Evolutionary conservation across 2,113 vertebrate species (phyloP).

Genomic region (Numida meleagris): DNA sequence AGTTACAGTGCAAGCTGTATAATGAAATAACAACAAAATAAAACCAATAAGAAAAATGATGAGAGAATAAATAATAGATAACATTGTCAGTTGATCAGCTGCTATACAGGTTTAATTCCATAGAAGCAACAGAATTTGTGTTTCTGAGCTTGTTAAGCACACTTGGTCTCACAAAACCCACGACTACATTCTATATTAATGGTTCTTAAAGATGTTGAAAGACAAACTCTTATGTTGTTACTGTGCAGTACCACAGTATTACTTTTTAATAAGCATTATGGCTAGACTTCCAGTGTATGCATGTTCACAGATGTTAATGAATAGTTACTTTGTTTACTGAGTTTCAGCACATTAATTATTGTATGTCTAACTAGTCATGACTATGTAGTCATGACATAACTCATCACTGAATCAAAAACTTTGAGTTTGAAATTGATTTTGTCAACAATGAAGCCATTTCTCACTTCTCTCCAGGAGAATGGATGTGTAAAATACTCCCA

Average conservation of each 20-base stretch:
- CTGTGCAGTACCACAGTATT: background rate
- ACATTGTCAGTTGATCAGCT: background rate
- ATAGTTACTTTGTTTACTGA: background rate
- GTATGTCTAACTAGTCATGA: background rate
- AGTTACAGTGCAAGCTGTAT: background rate
- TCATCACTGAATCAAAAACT: background rate
- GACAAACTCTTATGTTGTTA: background rate
- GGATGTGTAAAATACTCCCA: background rate
- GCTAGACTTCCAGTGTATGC: background rate
- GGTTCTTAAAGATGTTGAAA: background rate
- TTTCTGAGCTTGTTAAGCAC: background rate
- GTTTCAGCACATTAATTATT: slow-evolving; percentile 15
- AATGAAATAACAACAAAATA: background rate
- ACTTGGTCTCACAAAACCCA: background rate
- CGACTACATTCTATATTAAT: background rate
- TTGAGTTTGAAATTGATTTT: background rate
- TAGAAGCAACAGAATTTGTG: background rate
- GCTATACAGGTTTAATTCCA: background rate
- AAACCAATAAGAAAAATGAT: background rate
- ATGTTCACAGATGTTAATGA: background rate
- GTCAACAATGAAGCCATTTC: background rate
- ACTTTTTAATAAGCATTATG: background rate
- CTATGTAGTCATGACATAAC: background rate
- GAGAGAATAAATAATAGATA: background rate
- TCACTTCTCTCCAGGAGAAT: background rate